Conservation (phyloP, 2,113 vertebrate genomes). For the Halichoeres trimaculatus region DNA sequence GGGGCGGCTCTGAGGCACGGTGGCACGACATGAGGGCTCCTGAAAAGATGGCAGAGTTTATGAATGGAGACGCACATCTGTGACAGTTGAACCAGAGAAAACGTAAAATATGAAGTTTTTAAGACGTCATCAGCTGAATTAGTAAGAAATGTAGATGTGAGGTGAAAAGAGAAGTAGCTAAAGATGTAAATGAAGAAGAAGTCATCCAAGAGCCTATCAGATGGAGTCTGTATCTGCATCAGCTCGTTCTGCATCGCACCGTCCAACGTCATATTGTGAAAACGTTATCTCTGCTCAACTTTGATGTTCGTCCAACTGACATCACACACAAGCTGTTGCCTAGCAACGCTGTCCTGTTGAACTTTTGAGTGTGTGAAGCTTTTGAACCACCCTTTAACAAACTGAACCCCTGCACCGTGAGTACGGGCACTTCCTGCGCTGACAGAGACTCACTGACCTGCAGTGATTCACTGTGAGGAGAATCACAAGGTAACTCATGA, state of each 20-base stretch:
- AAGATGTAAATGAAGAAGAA: neutral
- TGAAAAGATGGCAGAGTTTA: neutral
- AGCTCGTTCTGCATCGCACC: neutral
- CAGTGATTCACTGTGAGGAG: too few relatives aligned
- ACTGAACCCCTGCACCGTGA: neutral
- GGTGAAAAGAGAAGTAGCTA: neutral
- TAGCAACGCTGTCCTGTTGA: neutral
- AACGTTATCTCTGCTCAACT: slow-evolving; percentile 16
- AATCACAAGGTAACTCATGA: too few relatives aligned
- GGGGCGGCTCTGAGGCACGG: neutral
- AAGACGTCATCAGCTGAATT: neutral
- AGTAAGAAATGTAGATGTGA: neutral
- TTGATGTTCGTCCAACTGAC: slow-evolving; percentile 16
- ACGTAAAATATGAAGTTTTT: neutral
- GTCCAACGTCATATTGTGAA: neutral
- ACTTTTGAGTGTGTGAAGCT: neutral
- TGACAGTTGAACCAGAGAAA: neutral
- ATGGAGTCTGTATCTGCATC: slow-evolving; percentile 23
- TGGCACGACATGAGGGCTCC: slow-evolving; percentile 50
- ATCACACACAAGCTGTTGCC: neutral
- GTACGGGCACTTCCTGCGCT: too few relatives aligned
- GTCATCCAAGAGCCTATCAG: neutral
- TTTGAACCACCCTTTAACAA: too few relatives aligned
- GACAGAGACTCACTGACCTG: too few relatives aligned
- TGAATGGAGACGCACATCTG: neutral